Evolutionary conservation across 1,140 invertebrate genomes (phyloP).

Genomic region (Mesaphorura yosii): DNA sequence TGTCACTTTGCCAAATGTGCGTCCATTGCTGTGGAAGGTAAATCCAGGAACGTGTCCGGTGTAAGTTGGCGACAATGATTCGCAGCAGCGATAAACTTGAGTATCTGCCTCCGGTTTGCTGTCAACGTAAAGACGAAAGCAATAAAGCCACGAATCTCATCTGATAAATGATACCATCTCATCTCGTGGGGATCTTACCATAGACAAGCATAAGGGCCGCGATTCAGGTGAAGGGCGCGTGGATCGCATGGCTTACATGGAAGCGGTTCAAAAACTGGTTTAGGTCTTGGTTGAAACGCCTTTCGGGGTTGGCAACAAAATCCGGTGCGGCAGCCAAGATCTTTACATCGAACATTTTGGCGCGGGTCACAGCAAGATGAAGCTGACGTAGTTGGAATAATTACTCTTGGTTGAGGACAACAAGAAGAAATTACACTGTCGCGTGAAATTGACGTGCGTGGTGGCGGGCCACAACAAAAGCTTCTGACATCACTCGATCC

Average conservation of each 20-base stretch:
- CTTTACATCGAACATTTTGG: constrained; percentile 7
- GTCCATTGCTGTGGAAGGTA: constrained; percentile 26
- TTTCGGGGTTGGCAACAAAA: not conserved
- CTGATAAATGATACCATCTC: no score
- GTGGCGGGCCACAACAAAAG: constrained; percentile 3
- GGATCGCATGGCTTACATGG: constrained; percentile 19
- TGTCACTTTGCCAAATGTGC: constrained; percentile 19
- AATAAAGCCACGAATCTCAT: not conserved
- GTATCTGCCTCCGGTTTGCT: constrained; percentile 20
- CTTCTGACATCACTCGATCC: no score
- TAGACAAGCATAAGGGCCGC: constrained; percentile 22
- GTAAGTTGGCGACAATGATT: constrained; percentile 20
- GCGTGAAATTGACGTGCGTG: no score
- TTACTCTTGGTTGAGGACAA: not conserved
- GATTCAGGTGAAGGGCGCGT: constrained; percentile 25
- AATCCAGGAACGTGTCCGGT: constrained; percentile 29
- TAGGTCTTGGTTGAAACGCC: not conserved
- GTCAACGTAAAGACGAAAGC: constrained; percentile 3
- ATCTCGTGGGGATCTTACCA: constrained; percentile 11
- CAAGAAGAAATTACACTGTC: no score
- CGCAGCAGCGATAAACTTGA: constrained; percentile 27
- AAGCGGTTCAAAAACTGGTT: not conserved
- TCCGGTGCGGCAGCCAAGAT: not conserved
- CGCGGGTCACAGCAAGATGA: constrained; percentile 8
- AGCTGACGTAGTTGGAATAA: not conserved